Evolutionary conservation across 2,888 invertebrate species (phyloP).

Genomic region (Nasonia oneida): DNA sequence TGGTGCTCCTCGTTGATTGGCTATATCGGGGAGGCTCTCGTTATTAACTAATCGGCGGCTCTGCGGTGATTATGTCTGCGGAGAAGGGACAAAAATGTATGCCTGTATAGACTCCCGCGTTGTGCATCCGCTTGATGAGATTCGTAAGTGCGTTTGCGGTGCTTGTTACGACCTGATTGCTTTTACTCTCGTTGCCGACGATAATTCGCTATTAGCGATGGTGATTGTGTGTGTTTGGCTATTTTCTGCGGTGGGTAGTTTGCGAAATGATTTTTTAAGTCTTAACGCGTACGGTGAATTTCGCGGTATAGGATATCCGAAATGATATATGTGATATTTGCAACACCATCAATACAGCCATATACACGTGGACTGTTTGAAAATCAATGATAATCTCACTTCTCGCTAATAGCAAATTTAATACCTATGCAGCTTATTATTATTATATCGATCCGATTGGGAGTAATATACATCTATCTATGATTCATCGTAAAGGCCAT

Average conservation of each 20-base stretch:
- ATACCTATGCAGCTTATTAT: background rate
- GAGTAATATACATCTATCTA: no score
- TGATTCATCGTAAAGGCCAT: background rate
- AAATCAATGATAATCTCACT: background rate
- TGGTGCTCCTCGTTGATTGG: conserved; percentile 68
- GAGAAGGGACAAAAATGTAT: background rate
- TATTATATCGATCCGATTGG: background rate
- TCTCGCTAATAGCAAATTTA: background rate
- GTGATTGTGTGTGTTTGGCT: background rate
- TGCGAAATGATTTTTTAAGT: no score
- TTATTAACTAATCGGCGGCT: conserved; percentile 68
- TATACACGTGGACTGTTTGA: background rate
- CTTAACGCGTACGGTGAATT: no score
- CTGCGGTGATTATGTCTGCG: background rate
- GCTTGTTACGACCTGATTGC: background rate
- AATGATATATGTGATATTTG: no score
- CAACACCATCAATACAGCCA: no score
- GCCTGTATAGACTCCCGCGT: background rate
- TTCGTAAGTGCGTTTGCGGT: conserved; percentile 38
- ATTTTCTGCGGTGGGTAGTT: background rate
- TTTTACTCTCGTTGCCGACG: background rate
- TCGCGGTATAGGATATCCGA: no score
- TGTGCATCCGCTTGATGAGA: conserved; percentile 44
- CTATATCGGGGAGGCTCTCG: conserved; percentile 67
- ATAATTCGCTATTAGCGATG: conserved; percentile 6